phyloP scores from a whole-genome alignment of 2,113 vertebrate species.

The Mellivora capensis region DNA sequence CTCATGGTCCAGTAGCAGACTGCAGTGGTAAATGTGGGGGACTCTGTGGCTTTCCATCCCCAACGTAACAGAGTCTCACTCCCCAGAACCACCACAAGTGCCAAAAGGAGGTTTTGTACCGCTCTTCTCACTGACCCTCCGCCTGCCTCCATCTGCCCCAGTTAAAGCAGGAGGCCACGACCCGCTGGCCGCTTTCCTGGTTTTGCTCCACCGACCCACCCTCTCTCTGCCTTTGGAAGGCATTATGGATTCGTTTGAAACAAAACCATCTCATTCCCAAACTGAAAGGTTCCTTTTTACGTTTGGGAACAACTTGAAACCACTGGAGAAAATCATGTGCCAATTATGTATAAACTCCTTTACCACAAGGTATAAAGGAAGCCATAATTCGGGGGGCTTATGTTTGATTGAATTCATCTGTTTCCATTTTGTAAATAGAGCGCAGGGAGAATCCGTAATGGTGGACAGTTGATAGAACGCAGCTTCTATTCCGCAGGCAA shows the following conservation, averaged over 20 bases:
- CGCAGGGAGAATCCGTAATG: conserved; percentile 62
- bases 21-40: neutral
- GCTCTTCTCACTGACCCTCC: neutral
- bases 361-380: conserved; percentile 81
- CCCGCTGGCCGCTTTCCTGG: neutral
- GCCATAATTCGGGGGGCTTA: conserved; percentile 78
- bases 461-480: conserved; percentile 72
- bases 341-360: conserved; percentile 81
- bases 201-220: neutral
- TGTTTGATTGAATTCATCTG: conserved; percentile 82
- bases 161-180: neutral
- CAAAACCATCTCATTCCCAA: conserved; percentile 73
- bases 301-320: conserved; percentile 73
- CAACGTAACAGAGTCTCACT: neutral
- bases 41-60: conserved; percentile 19
- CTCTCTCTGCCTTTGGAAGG: conserved; percentile 58
- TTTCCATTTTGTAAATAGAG: conserved; percentile 82
- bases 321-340: conserved; percentile 80
- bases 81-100: neutral
- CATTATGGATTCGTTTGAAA: conserved; percentile 72
- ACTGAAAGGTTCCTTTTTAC: conserved; percentile 78
- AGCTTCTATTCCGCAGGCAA: conserved; percentile 59
- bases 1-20: conserved; percentile 17
- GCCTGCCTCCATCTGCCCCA: neutral
- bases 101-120: neutral